Evolutionary conservation across 1,140 invertebrate species (phyloP), one percentile per base, ranked within the genome.

Genomic region (Epicauta chinensis): DNA sequence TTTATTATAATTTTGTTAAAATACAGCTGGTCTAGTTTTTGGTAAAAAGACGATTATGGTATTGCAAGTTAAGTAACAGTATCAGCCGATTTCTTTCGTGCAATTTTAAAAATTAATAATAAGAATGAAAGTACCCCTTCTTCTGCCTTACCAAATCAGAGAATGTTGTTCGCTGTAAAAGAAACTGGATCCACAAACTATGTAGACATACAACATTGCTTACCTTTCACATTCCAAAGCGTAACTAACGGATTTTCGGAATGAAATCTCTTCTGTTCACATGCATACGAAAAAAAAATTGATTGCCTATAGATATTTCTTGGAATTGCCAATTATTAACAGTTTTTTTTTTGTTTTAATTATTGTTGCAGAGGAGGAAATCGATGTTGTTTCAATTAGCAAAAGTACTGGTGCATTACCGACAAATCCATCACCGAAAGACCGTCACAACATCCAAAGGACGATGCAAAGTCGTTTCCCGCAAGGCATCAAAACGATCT

Each of bases 331-430:
- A 2, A 23, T 23, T 23, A 23, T 23, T 34, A 34, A 34, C 10
- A 34, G 12, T 32, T 48, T 41, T 53, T 53, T 43, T 56, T 58
- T 51, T 36, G 6, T 34, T 34, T 10, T 34, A 34, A n/a, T n/a
- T n/a, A n/a, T n/a, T 34, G 4, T 64, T 62, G 36, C 60, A 64
- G 62, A 90, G 63, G 87, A 89, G 71, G 85, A 88, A 77, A 89
- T 90, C 64, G 87, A 90, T 65, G 87, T 90, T 16, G 87, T 88
- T 4, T 81, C 82, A 0, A 71, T 83, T 10, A 50, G 13, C 30
- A 50, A 32, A 23, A 68, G 39, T 43, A 38, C 41, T 58, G 64
- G 44, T 56, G 68, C 71, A 1, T 61, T 84, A 15, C 81, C 82
- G 1, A 81, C 76, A 39, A 80, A 81, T 59, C 81, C 82, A n/a